These are phyloP conservation scores for Molothrus aeneus DNA, from an alignment of 2,797 vertebrate genomes.

Conservation along the genomic window DNA sequence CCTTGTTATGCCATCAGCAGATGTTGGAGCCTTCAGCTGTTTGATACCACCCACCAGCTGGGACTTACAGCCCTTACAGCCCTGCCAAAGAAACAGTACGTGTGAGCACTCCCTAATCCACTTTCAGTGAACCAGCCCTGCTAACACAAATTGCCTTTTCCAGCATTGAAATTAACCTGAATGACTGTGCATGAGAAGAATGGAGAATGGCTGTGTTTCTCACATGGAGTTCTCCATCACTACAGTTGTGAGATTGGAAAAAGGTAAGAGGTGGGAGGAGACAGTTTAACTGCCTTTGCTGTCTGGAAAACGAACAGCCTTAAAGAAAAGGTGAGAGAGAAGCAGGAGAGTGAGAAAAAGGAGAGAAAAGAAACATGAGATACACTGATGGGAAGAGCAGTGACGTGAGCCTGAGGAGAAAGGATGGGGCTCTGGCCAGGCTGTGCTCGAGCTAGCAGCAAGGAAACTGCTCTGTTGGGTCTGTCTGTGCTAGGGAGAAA, in stretches of 20 bases:
- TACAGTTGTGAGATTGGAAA: not conserved
- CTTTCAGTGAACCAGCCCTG: not conserved
- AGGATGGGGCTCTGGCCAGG: not conserved
- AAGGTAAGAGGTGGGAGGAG: not conserved
- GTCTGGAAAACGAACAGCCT: conserved; percentile 6
- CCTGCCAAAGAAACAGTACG: not conserved
- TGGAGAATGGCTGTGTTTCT: not conserved
- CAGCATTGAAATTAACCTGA: not conserved
- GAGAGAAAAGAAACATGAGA: not conserved
- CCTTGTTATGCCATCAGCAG: not conserved
- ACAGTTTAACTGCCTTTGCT: conserved; percentile 1
- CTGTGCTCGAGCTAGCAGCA: not conserved
- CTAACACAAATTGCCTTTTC: not conserved
- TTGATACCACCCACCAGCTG: not conserved
- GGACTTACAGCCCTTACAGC: not conserved
- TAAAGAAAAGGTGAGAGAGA: not conserved
- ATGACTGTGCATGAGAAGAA: not conserved
- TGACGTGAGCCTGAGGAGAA: not conserved
- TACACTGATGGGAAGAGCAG: not conserved
- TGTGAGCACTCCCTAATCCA: not conserved
- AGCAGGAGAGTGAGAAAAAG: not conserved
- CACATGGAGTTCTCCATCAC: not conserved
- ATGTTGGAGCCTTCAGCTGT: not conserved
- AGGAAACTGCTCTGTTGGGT: not conserved
- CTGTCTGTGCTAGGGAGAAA: not conserved